A percentile compares a stretch with the other conserved stretches of the same genome.
phyloP scores from a whole-genome alignment of 2,113 vertebrate genomes.

The Protobothrops flavoviridis region DNA sequence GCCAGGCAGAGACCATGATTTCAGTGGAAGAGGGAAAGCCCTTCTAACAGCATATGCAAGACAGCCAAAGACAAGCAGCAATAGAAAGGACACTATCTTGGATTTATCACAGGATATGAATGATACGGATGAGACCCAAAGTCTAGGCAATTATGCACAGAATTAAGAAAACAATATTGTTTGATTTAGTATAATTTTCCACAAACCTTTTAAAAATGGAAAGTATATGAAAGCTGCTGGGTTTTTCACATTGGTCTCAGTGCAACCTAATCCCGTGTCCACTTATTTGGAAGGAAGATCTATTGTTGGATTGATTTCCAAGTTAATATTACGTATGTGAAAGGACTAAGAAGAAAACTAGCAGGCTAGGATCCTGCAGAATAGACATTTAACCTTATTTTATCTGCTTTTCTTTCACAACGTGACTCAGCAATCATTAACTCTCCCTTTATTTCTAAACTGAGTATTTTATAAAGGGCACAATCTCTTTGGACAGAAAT shows the following conservation, averaged over 20 bases:
- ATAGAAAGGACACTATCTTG: not conserved
- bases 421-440: not conserved
- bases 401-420: not conserved
- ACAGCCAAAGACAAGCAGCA: not conserved
- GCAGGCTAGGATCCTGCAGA: not conserved
- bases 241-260: not conserved
- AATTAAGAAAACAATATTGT: not conserved
- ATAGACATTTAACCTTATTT: not conserved
- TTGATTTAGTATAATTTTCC: not conserved
- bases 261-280: not conserved
- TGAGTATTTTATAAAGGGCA: not conserved
- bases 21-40: accelerated
- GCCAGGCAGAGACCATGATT: not conserved
- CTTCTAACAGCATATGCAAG: not conserved
- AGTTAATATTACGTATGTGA: not conserved
- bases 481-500: not conserved
- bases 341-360: not conserved
- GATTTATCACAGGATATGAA: not conserved
- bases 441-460: not conserved
- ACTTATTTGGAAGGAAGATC: not conserved
- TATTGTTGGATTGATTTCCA: not conserved
- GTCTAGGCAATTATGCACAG: accelerated
- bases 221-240: not conserved
- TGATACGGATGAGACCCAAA: not conserved
- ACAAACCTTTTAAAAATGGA: not conserved